phyloP scores from a whole-genome alignment of 2,797 vertebrate species.

The Falco columbarius region DNA sequence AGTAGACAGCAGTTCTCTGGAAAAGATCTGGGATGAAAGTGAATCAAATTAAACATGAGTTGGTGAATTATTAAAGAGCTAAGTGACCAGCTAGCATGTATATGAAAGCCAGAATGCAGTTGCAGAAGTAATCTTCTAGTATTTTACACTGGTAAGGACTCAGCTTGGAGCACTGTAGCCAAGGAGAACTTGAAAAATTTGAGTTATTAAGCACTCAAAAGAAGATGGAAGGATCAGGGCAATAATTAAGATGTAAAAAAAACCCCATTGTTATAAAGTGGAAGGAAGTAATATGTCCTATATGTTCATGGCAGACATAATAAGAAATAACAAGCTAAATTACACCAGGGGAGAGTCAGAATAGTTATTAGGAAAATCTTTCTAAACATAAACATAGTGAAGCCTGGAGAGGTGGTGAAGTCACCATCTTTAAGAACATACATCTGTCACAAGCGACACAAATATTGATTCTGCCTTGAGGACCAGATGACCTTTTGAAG shows the following conservation, averaged over 20 bases:
- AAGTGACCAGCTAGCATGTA: background rate
- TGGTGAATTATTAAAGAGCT: conserved; percentile 27
- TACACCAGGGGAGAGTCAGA: background rate
- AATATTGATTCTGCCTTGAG: conserved; percentile 19
- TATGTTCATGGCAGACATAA: background rate
- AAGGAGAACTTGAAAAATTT: background rate
- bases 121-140: background rate
- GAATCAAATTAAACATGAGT: background rate
- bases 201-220: background rate
- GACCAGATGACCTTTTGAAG: background rate
- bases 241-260: background rate
- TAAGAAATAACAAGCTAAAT: conserved; percentile 17
- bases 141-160: background rate
- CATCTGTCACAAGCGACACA: background rate
- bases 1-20: background rate
- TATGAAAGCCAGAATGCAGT: background rate
- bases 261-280: background rate
- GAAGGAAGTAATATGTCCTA: background rate
- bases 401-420: background rate
- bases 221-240: background rate
- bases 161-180: background rate
- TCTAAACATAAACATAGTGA: background rate
- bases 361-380: conserved; percentile 13
- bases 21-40: background rate
- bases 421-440: background rate